Evolutionary conservation across 2,797 vertebrate genomes (phyloP).

Genomic region (Falco concolor): DNA sequence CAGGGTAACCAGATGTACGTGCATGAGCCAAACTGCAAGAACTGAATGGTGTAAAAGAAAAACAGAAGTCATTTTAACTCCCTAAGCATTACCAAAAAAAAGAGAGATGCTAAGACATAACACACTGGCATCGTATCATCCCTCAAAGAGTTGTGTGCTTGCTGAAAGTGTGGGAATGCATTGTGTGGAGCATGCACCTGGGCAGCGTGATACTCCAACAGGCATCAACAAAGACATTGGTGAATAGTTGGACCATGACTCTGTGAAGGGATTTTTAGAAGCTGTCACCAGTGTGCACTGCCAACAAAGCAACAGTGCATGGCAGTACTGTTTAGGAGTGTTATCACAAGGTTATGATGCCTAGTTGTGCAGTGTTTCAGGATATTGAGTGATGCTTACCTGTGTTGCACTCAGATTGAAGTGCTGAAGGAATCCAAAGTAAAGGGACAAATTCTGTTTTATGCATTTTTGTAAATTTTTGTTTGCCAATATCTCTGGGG

Average conservation of each 20-base stretch:
- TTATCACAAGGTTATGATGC: background rate
- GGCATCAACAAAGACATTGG: background rate
- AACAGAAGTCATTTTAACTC: background rate
- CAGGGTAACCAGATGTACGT: background rate
- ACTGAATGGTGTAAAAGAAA: background rate
- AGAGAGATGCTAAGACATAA: background rate
- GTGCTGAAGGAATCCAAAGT: background rate
- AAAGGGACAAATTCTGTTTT: background rate
- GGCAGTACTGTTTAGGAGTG: background rate
- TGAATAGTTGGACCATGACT: background rate
- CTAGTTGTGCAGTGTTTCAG: background rate
- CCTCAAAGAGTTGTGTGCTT: background rate
- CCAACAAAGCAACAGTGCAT: background rate
- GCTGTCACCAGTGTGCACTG: background rate
- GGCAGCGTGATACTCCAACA: background rate
- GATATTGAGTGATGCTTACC: background rate
- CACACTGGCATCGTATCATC: background rate
- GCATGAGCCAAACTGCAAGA: background rate
- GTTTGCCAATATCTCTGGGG: background rate
- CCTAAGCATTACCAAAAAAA: background rate
- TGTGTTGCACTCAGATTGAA: background rate
- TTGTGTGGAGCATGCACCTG: background rate
- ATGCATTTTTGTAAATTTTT: background rate
- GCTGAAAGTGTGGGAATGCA: background rate
- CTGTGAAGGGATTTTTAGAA: background rate